These are phyloP conservation scores for Pteronura brasiliensis DNA, from an alignment of 2,113 vertebrate species.

Conservation along the genomic window DNA sequence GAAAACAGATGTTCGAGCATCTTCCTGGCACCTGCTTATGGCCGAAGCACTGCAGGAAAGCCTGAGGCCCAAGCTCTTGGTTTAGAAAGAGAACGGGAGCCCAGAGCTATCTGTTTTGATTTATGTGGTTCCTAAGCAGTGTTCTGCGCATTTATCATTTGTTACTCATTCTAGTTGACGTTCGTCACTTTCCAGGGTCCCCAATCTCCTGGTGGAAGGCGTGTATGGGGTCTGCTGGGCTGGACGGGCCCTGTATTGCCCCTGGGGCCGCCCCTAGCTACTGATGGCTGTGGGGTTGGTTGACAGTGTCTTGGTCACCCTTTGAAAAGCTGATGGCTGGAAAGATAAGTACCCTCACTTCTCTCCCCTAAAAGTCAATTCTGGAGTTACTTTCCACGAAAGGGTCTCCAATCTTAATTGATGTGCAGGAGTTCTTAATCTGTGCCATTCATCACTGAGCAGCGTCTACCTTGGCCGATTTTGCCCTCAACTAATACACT, in stretches of 20 bases:
- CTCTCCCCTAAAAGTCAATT: not conserved
- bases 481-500: accelerated
- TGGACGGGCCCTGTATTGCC: conserved; percentile 49
- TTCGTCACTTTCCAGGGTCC: not conserved
- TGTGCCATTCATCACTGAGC: accelerated
- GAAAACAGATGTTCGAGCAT: accelerated
- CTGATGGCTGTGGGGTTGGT: accelerated
- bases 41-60: too few relatives aligned
- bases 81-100: not conserved
- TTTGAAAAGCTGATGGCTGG: not conserved
- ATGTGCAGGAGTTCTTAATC: accelerated
- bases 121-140: accelerated
- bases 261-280: not conserved
- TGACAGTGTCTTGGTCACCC: accelerated
- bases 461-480: accelerated
- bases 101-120: accelerated
- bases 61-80: accelerated
- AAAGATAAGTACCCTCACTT: not conserved
- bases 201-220: conserved; percentile 57
- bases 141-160: accelerated
- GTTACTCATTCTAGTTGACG: not conserved
- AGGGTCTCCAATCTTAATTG: too few relatives aligned
- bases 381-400: accelerated
- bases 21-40: accelerated
- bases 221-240: conserved; percentile 54